Base-by-base conservation (phyloP, 2,113 vertebrate genomes). In the Hippocampus guttulatus region DNA sequence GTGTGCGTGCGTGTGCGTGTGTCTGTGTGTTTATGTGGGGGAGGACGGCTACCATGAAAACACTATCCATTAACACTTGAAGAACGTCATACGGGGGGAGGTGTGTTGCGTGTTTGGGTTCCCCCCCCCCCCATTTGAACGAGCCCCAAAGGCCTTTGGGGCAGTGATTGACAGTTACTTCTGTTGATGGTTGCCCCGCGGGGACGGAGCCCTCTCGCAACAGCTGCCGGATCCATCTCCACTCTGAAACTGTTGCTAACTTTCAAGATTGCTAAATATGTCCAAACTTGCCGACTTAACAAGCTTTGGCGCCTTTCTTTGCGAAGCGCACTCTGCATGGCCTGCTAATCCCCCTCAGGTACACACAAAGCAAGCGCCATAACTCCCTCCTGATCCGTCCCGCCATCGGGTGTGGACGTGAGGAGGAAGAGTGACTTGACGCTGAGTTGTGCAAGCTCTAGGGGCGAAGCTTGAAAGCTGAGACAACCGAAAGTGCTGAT, bases 401-500 rank as follows among this genome's bases (percentile, higher is more conserved):
- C 41, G 8, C 72, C 77, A n/a, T n/a, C 15, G 68, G 81, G 79
- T 72, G 87, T 61, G 85, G 81, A 87, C 75, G 87, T 88, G 85
- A 80, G 71, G 72, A 77, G 77, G 27, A 71, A 81, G 67, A 69
- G 77, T 83, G 88, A 84, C 85, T 83, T 85, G 80, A 88, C 78
- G 83, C 73, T 71, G 87, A 71, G 83, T 87, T 84, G 85, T 83
- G 83, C 83, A 84, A 86, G 80, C 80, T 73, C 43, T 25, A 3
- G 62, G 71, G 85, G 80, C 40, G 75, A 82, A 81, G 84, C 82
- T 74, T 82, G 85, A 81, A 88, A 83, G 73, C 27, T 2, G 71
- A 89, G 70, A 79, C 80, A 74, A 84, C 70, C 38, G 52, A 87
- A 90, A 89, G 81, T 88, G 89, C 89, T 89, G 89, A 91, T 81